Evolutionary conservation across 2,113 vertebrate species (phyloP).

Genomic region (Plotosus lineatus): DNA sequence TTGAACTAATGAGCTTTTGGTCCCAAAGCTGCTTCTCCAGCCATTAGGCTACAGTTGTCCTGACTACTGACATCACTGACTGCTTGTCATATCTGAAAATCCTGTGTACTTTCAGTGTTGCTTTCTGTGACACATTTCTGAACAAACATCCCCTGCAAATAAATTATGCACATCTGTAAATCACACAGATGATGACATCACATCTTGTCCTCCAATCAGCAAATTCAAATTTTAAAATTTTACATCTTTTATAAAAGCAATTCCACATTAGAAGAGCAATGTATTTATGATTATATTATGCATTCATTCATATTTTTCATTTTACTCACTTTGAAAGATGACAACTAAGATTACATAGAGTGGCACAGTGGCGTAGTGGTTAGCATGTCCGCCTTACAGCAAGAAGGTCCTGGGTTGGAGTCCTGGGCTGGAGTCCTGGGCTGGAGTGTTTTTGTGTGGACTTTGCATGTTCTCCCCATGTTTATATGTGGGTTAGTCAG

Average conservation of each 20-base stretch:
- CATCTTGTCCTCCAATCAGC: neutral
- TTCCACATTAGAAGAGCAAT: neutral
- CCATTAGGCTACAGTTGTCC: no score
- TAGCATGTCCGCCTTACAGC: no score
- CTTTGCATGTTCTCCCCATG: no score
- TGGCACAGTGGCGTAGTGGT: no score
- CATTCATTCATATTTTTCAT: neutral
- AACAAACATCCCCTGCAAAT: neutral
- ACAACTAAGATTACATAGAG: no score
- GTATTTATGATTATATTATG: neutral
- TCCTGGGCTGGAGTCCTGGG: no score
- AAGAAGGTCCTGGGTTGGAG: no score
- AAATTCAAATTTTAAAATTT: neutral
- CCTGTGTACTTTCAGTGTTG: neutral
- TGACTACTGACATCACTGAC: neutral
- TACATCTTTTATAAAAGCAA: neutral
- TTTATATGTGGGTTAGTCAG: no score
- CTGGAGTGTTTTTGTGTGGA: no score
- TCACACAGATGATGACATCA: neutral
- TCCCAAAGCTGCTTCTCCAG: no score
- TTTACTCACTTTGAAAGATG: neutral
- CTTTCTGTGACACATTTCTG: neutral
- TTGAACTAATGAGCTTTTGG: no score
- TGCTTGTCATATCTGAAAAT: neutral
- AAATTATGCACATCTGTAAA: neutral